Evolutionary conservation across 2,797 vertebrate species (phyloP).

Genomic region (Lacerta viridis): DNA sequence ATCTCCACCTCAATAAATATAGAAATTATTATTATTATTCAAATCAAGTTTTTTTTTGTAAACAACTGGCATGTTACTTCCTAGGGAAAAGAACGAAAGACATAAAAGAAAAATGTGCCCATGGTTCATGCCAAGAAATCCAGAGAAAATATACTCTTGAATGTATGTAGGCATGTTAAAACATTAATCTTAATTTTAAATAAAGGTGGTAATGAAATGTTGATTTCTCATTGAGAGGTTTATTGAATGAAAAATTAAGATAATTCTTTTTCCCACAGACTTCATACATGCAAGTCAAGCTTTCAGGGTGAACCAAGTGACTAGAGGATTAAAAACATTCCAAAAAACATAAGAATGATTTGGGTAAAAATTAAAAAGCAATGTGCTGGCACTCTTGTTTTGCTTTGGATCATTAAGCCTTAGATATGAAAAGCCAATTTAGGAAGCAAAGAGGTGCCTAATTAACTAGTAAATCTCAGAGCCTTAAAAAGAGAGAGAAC

Average conservation of each 20-base stretch:
- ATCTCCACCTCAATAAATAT: background rate
- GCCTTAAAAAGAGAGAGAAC: background rate
- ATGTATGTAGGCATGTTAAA: conserved; percentile 24
- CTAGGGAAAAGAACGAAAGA: conserved; percentile 1
- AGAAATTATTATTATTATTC: background rate
- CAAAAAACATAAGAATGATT: conserved; percentile 22
- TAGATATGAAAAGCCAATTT: conserved; percentile 7
- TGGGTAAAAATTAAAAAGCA: background rate
- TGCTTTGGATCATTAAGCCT: conserved; percentile 2
- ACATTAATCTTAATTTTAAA: conserved; percentile 40
- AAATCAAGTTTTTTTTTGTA: background rate
- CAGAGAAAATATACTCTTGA: conserved; percentile 6
- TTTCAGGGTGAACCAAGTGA: conserved; percentile 25
- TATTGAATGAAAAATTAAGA: conserved; percentile 48
- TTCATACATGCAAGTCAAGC: conserved; percentile 6
- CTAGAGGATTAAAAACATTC: conserved; percentile 14
- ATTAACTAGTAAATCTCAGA: background rate
- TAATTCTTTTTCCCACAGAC: conserved; percentile 39
- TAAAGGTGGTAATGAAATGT: conserved; percentile 22
- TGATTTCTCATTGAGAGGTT: conserved; percentile 39
- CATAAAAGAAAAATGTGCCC: background rate
- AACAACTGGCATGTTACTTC: background rate
- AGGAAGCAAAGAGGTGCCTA: background rate
- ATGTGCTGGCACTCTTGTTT: conserved; percentile 12
- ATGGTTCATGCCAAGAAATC: conserved; percentile 22